Evolutionary conservation across 2,797 vertebrate genomes (phyloP), one percentile per base, ranked within the genome.

Genomic region (Megalops cyprinoides): DNA sequence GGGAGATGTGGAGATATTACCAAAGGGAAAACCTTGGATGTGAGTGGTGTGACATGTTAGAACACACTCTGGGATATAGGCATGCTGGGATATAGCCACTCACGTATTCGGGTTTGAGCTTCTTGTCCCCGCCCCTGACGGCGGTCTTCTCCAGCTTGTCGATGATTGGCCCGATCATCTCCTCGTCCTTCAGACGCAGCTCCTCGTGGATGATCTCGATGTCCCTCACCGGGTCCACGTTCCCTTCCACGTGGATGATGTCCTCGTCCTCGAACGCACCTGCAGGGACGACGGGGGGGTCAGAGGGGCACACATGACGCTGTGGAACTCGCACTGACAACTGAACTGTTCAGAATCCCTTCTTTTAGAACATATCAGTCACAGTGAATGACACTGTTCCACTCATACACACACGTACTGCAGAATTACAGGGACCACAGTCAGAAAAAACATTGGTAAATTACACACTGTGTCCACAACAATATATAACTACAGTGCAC

Each of bases 211-310:
- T 95, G 88, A 95, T 95, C 86, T 95, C 95, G 0, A 95, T 95
- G 89, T 95, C 95, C 80, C 95, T 92, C 89, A 99, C 96, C 5
- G 98, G 98, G 91, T 99, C 96, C 10, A 99, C 96, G 1, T 94
- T 97, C 81, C 98, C 98, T 93, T 99, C 98, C 85, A 99, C 94
- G 0, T 99, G 98, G 49, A 98, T 95, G 76, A 99, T 99, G 87
- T 99, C 98, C 90, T 99, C 98, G 85, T 99, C 97, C 82, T 99
- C 98, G 88, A 99, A 99, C 0, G 97, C 97, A 87, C 98, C 98
- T 99, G 23, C 9, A 14, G 44, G 10, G 18, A 88, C 86, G 74
- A 31, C 31, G 79, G 53, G 71, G 37, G 55, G 55, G 23, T 28
- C 23, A 51, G 25, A 51, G 73, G 46, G 31, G n/a, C 44, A 51